Evolutionary conservation across 2,888 invertebrate species (phyloP), one percentile per base, ranked within the genome.

Genomic region (Flexamia atlantica): DNA sequence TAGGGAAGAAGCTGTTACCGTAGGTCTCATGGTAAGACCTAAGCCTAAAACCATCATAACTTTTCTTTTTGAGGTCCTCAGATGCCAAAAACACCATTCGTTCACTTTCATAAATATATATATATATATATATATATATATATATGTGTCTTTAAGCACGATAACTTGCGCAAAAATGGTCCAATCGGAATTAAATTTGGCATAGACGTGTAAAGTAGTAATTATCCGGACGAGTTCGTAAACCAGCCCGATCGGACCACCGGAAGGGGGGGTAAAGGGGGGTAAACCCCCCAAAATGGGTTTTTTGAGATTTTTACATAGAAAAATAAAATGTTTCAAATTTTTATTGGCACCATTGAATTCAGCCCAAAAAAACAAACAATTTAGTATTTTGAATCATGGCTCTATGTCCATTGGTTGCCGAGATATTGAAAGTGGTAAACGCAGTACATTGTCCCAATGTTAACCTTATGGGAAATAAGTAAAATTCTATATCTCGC

Each of bases 11-110:
- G 36, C 36, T 36, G 9, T 36, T 36, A 36, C 36, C 36, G 36
- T 36, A 36, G 36, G 4, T 9, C 4, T 4, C 36, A 36, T 9
- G 92, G 93, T 92, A 87, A 60, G 46, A 46, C 46, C 46, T 46
- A 46, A 2, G 46, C 46, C 46, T 46, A 12, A 17, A 3, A 46
- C 17, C 12, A 17, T 46, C 2, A 46, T 14, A 46, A 46, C 46
- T 46, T 17, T 46, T 36, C 36, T 7, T 36, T 36, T 36, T 36
- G 36, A 36, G 36, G 36, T 9, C 36, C 36, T 9, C 36, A 36
- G 36, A 36, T 36, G 4, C 46, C 46, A 46, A 46, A 46, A 46
- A 4, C 17, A 46, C 12, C 14, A 46, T 46, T 46, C 46, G 17
- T 46, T 46, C 12, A 46, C 7, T 14, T 12, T 46, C 17, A 14